These are phyloP conservation scores for Maconellicoccus hirsutus DNA, from an alignment of 1,140 invertebrate genomes.

Conservation along the genomic window DNA sequence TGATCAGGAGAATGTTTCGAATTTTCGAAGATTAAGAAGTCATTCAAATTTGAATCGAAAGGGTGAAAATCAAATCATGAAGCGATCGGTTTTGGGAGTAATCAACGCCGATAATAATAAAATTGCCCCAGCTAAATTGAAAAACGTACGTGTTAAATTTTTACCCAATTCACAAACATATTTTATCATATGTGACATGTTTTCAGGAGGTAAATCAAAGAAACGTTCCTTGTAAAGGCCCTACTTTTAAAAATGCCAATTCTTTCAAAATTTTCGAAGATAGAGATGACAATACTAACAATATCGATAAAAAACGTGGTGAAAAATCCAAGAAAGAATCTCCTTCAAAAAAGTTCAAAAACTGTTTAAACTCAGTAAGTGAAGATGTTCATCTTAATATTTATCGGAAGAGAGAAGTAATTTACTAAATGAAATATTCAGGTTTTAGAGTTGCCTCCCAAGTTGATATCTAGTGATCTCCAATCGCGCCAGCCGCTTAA, in stretches of 20 bases:
- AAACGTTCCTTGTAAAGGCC: neutral
- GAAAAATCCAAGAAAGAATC: constrained; percentile 11
- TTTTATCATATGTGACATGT: neutral
- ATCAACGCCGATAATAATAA: constrained; percentile 34
- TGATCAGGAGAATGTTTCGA: constrained; percentile 48
- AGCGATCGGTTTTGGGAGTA: constrained; percentile 44
- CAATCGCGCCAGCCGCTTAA: constrained; percentile 25
- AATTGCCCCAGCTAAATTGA: neutral
- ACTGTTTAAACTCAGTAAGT: constrained; percentile 11
- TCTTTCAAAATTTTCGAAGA: constrained; percentile 7
- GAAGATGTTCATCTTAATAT: neutral
- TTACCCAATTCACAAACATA: neutral
- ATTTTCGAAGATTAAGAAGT: constrained; percentile 37
- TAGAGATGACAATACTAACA: neutral
- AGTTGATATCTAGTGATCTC: neutral
- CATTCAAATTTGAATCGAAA: constrained; percentile 30
- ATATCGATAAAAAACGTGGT: neutral
- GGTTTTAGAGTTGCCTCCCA: constrained; percentile 9
- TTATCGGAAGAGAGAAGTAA: neutral
- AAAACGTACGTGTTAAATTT: neutral
- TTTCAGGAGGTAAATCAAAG: neutral
- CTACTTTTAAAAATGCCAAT: neutral
- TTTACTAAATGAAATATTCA: neutral
- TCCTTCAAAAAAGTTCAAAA: constrained; percentile 7
- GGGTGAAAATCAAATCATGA: constrained; percentile 37